Evolutionary conservation across 2,113 vertebrate species (phyloP).

Genomic region (Megaceryle maxima): DNA sequence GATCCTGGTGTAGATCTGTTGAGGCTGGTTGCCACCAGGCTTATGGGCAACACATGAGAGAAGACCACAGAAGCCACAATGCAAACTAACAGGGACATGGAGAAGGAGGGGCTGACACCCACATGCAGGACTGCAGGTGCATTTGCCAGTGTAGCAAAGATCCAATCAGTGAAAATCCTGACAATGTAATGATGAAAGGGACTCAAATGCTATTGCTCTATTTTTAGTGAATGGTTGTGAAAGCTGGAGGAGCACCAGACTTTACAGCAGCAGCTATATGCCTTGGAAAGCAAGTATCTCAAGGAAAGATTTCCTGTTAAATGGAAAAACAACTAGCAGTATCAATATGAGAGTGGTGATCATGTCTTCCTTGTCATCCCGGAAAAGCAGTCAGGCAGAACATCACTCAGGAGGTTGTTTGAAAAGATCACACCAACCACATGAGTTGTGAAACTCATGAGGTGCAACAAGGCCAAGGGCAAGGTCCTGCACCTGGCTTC

Average conservation of each 20-base stretch:
- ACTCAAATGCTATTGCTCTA: not conserved
- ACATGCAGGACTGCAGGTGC: not conserved
- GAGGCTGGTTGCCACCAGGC: not conserved
- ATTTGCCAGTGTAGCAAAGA: not conserved
- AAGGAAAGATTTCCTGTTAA: not conserved
- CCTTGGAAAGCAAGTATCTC: not conserved
- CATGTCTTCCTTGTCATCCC: not conserved
- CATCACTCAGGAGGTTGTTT: not conserved
- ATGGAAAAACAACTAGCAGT: not conserved
- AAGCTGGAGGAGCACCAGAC: not conserved
- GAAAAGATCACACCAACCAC: too few species aligned
- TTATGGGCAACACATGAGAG: rapidly evolving
- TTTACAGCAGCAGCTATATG: not conserved
- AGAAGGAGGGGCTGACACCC: not conserved
- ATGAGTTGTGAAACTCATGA: too few species aligned
- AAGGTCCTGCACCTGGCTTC: too few species aligned
- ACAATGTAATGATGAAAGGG: not conserved
- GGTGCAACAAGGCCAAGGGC: too few species aligned
- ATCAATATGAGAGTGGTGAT: not conserved
- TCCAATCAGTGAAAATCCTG: not conserved
- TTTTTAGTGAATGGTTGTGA: not conserved
- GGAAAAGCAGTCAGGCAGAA: not conserved
- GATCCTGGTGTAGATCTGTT: not conserved
- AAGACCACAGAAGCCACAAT: not conserved
- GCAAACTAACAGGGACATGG: not conserved